Evolutionary conservation across 1,140 invertebrate genomes (phyloP).

Genomic region (Neuroterus valhalla): DNA sequence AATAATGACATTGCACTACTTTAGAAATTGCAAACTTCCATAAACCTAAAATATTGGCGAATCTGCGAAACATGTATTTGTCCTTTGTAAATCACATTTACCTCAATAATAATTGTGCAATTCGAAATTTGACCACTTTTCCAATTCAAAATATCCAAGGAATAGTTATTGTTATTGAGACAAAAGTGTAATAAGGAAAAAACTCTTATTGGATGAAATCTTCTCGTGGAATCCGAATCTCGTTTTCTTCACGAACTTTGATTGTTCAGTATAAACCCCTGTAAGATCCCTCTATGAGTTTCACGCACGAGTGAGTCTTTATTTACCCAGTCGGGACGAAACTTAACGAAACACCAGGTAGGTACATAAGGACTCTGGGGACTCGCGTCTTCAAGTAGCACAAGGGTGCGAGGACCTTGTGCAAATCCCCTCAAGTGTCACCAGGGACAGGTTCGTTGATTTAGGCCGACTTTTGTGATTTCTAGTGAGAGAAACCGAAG

Average conservation of each 20-base stretch:
- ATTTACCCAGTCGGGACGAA: conserved; percentile 29
- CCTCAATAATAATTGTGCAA: too few species aligned
- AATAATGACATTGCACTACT: too few species aligned
- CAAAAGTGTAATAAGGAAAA: background rate
- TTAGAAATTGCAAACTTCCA: too few species aligned
- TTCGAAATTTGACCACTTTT: too few species aligned
- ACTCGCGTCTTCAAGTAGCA: conserved; percentile 28
- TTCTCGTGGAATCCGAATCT: background rate
- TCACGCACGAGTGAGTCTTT: conserved; percentile 23
- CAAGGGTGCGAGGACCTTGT: conserved; percentile 42
- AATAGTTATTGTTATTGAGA: too few species aligned
- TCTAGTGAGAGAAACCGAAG: conserved; percentile 24
- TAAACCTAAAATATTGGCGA: too few species aligned
- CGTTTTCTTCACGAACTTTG: background rate
- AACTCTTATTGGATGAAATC: background rate
- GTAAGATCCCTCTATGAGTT: background rate
- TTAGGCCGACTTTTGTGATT: conserved; percentile 49
- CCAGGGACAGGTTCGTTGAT: conserved; percentile 40
- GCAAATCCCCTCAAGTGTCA: conserved; percentile 40
- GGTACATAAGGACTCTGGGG: conserved; percentile 8
- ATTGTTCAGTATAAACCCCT: conserved; percentile 11
- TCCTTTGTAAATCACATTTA: too few species aligned
- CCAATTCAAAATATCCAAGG: too few species aligned
- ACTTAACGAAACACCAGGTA: conserved; percentile 31
- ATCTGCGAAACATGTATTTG: too few species aligned